phyloP scores from a whole-genome alignment of 37 sponge, comb jelly and placozoan genomes.

The Agelas oroides region DNA sequence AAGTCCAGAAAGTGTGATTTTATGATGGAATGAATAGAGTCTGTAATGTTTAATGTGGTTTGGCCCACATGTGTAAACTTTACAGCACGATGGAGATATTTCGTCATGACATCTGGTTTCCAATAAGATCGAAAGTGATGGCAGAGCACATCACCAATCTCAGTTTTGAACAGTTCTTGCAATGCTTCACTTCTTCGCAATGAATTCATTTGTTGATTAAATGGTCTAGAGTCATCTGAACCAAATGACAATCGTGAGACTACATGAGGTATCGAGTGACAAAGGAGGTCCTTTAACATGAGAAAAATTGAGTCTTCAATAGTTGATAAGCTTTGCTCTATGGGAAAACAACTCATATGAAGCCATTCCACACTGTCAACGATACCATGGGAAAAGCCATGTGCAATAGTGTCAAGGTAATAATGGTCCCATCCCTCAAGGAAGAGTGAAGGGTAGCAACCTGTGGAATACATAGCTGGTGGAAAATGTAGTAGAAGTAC shows the following conservation, averaged over 20 bases:
- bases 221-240: neutral
- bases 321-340: neutral
- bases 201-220: neutral
- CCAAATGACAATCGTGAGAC: slow-evolving; percentile 14
- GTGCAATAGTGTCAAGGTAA: slow-evolving; percentile 32
- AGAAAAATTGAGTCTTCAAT: neutral
- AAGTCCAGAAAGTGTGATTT: slow-evolving; percentile 44
- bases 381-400: neutral
- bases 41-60: slow-evolving; percentile 52
- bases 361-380: slow-evolving; percentile 27
- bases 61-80: slow-evolving; percentile 8
- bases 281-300: neutral
- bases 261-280: neutral
- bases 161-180: slow-evolving; percentile 9
- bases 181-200: neutral
- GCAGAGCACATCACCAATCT: slow-evolving; percentile 34
- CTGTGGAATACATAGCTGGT: slow-evolving; percentile 52
- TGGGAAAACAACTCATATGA: slow-evolving; percentile 6
- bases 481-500: slow-evolving; percentile 76
- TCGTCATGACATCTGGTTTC: slow-evolving; percentile 44
- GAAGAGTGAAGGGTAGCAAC: slow-evolving; percentile 83
- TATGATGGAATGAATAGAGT: slow-evolving; percentile 44
- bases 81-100: slow-evolving; percentile 49
- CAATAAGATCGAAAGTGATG: slow-evolving; percentile 37
- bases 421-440: slow-evolving; percentile 84